Percentiles rank a stretch among this genome's conserved stretches.
These are phyloP conservation scores for Pinctada fucata DNA, from an alignment of 2,888 invertebrate genomes.

Conservation along the genomic window DNA sequence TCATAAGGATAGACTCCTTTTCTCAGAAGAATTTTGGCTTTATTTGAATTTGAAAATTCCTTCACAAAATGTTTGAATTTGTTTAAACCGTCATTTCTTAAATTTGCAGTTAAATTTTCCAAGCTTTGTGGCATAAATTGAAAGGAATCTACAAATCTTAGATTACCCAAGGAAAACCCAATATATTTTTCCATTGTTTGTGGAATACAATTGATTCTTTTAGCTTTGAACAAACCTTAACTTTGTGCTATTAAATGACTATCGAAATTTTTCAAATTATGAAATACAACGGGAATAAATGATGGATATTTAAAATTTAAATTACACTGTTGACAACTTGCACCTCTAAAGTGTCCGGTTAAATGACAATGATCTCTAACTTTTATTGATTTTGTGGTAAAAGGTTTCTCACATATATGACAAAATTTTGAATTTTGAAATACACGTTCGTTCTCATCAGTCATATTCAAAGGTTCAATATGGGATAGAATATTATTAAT, in stretches of 20 bases:
- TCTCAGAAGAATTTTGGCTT: constrained; percentile 2
- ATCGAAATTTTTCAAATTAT: constrained; percentile 20
- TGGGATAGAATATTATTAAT: constrained; percentile 31
- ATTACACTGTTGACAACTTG: neutral
- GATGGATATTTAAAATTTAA: neutral
- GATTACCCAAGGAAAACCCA: constrained; percentile 37
- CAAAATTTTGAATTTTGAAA: constrained; percentile 29
- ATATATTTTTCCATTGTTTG: constrained; percentile 42
- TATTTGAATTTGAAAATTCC: constrained; percentile 15
- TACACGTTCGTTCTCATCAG: neutral
- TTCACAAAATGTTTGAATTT: constrained; percentile 36
- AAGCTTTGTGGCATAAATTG: constrained; percentile 33
- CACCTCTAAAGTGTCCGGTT: neutral
- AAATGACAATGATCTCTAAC: constrained; percentile 16
- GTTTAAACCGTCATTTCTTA: constrained; percentile 37
- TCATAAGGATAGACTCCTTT: neutral
- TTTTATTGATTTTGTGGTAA: constrained; percentile 1
- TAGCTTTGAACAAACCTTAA: constrained; percentile 31
- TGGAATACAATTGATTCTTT: constrained; percentile 44
- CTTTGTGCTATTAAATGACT: constrained; percentile 30
- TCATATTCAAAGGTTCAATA: constrained; percentile 9
- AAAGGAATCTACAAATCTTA: constrained; percentile 43
- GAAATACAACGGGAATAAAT: neutral
- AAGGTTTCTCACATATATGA: constrained; percentile 32
- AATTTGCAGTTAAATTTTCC: constrained; percentile 36